Evolutionary conservation across 2,888 invertebrate species (phyloP), one percentile per base, ranked within the genome.

Genomic region (Monochamus alternatus): DNA sequence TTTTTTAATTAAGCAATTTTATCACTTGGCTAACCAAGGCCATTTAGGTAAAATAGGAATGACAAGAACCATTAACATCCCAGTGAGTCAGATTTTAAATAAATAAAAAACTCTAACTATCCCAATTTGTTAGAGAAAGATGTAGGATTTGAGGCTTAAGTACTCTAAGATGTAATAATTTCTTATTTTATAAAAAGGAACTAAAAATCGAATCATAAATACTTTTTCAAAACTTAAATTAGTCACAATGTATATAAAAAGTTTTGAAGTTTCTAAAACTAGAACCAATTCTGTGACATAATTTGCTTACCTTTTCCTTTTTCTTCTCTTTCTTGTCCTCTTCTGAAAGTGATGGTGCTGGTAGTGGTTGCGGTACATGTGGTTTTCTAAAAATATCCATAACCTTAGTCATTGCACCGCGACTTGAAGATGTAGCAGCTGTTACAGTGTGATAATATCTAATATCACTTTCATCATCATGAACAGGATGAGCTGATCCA

Each of bases 351-450:
- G 69, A 71, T 0, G 78, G 73, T 8, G 1, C 93, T 93, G 4
- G 93, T 93, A 92, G 91, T 66, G 92, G 91, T 69, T 93, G 92
- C 81, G 92, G 93, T 87, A 94, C 93, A 78, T 94, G 94, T 81
- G 94, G 91, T 89, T 93, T 93, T 76, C 97, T 92, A 89, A 97
- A 97, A 87, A 97, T 94, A 89, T 97, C 97, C 93, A 96, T 96
- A 71, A 97, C 96, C 91, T 96, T 97, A 79, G 95, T 95, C 91
- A 97, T 96, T 3, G 97, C 95, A 83, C 95, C 94, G 80, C 92
- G 89, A 81, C 90, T 90, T 82, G 93, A 91, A 0, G 94, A 93
- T 31, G 88, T 86, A 9, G 77, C 94, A 9, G 92, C 94, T 5
- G 94, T 93, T 78, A 94, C 91, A 52, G 94, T 95, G 86, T 94